Conservation (phyloP, 1,140 invertebrate species). For the Cydia amplana region DNA sequence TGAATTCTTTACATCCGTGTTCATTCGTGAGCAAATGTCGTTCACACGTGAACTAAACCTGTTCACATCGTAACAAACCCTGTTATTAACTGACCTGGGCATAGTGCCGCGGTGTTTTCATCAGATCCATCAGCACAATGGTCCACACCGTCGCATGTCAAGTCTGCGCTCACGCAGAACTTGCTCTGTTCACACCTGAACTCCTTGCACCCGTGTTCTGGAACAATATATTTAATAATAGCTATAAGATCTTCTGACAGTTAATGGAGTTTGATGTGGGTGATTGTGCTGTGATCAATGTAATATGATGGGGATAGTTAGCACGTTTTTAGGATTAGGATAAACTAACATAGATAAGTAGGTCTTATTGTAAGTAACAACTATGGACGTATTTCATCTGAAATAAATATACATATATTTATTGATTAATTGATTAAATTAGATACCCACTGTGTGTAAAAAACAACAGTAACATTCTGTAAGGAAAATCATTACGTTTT, state of each 20-base stretch:
- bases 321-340: too few species aligned
- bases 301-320: background rate
- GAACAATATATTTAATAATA: conserved; percentile 59
- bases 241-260: conserved; percentile 29
- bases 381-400: too few species aligned
- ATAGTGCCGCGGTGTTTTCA: conserved; percentile 89
- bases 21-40: background rate
- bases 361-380: too few species aligned
- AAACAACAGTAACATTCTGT: too few species aligned
- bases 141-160: conserved; percentile 93
- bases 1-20: background rate
- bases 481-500: too few species aligned
- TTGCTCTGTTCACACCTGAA: conserved; percentile 91
- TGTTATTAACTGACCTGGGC: conserved; percentile 84
- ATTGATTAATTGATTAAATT: too few species aligned
- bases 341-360: too few species aligned
- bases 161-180: conserved; percentile 93
- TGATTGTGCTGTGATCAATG: background rate
- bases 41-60: background rate
- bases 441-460: too few species aligned
- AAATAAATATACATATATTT: too few species aligned
- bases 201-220: conserved; percentile 93
- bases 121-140: conserved; percentile 96
- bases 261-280: conserved; percentile 25
- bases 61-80: background rate